Evolutionary conservation across 2,113 vertebrate genomes (phyloP).

Genomic region (Scortum barcoo): DNA sequence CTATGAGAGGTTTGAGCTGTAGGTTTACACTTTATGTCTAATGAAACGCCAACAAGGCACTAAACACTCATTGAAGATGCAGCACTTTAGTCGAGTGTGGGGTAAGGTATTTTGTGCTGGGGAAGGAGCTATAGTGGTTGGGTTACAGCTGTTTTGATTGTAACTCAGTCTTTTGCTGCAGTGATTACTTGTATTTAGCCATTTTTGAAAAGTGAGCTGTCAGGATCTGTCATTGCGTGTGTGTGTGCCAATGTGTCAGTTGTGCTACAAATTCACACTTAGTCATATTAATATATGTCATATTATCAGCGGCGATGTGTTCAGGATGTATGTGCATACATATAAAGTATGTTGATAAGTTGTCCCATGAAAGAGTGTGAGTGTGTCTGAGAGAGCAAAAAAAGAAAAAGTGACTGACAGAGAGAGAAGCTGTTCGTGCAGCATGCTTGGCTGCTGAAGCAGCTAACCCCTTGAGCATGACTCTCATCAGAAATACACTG

Average conservation of each 20-base stretch:
- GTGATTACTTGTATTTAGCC: neutral
- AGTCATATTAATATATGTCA: neutral
- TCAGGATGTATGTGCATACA: slow-evolving; percentile 8
- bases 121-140: neutral
- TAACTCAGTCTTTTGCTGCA: neutral
- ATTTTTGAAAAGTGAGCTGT: neutral
- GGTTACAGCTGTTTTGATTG: neutral
- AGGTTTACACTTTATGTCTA: neutral
- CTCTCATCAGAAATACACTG: slow-evolving; percentile 61
- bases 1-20: neutral
- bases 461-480: slow-evolving; percentile 66
- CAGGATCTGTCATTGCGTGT: neutral
- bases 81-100: neutral
- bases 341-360: slow-evolving; percentile 20
- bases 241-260: neutral
- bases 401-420: slow-evolving; percentile 1
- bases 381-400: neutral
- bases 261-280: neutral
- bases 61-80: neutral
- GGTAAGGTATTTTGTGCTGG: neutral
- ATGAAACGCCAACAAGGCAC: neutral
- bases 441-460: slow-evolving; percentile 71
- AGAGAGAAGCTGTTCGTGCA: slow-evolving; percentile 47
- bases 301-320: neutral
- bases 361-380: neutral